A percentile compares a stretch with the other conserved stretches of the same genome.
Conservation (phyloP, 2,888 invertebrate genomes). For the Lapara coniferarum region DNA sequence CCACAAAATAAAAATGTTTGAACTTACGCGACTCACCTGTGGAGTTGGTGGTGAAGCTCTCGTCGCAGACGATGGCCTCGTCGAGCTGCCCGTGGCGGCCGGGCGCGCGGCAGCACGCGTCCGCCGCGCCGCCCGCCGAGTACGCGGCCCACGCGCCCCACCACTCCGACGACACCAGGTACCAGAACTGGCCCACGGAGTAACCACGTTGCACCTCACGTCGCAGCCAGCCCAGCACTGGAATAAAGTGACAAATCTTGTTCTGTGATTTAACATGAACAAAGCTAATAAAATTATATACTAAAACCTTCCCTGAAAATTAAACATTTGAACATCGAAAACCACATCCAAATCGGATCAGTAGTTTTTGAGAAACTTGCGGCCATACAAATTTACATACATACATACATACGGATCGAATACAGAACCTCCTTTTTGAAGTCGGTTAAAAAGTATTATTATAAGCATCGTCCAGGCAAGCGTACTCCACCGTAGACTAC, state of each 20-base stretch:
- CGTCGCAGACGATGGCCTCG: constrained; percentile 87
- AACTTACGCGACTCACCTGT: constrained; percentile 58
- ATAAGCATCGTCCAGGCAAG: too few species aligned
- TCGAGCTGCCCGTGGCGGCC: constrained; percentile 67
- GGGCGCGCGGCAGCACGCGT: constrained; percentile 57
- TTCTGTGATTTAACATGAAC: too few species aligned
- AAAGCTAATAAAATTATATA: too few species aligned
- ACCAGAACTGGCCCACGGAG: constrained; percentile 94
- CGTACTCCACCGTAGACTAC: too few species aligned
- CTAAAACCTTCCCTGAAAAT: too few species aligned
- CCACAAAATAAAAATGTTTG: background rate
- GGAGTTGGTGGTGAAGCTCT: constrained; percentile 87
- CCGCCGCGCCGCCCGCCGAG: constrained; percentile 75
- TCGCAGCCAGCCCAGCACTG: constrained; percentile 91
- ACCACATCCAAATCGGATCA: too few species aligned
- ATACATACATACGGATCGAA: too few species aligned
- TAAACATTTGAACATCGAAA: too few species aligned
- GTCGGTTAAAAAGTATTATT: too few species aligned
- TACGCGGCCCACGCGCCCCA: constrained; percentile 92
- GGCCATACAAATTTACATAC: too few species aligned
- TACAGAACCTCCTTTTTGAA: too few species aligned
- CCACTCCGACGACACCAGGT: constrained; percentile 93
- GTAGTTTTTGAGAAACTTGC: too few species aligned
- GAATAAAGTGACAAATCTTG: background rate
- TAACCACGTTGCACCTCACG: constrained; percentile 90